Base-by-base conservation (phyloP, 2,888 invertebrate genomes). In the Ariolimax columbianus region DNA sequence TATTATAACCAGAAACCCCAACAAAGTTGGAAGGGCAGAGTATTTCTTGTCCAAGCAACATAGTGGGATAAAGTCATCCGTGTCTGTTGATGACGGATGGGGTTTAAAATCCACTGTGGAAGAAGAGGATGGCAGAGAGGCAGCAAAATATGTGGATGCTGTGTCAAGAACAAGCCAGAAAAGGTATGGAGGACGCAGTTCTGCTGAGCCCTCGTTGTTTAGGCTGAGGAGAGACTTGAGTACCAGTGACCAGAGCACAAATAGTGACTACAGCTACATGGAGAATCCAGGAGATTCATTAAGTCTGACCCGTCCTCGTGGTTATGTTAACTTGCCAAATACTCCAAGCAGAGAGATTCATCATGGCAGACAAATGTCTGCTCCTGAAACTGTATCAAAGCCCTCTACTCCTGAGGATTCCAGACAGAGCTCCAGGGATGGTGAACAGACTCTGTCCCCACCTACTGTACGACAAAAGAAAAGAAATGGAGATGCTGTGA, bases 401-500 rank as follows among this genome's bases (percentile, higher is more conserved):
- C 9, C 38, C 6, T 40, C 51, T 36, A 70, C 72, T 26, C n/a
- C 43, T 38, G 33, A 70, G 23, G 7, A 43, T 63, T 51, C 59
- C 9, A 72, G 63, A 11, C 36, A 43, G n/a, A 59, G 23, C 33
- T 77, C 77, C 4, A 43, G 33, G 40, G 70, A 78, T 14, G 36
- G 47, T 38, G 70, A 72, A 23, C 17, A 9, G 3, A 51, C 59
- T 33, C 19, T 79, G 77, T 88, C 77, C 82, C 88, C 83, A 82
- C 88, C 66, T 88, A 87, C 23, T 78, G 86, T 26, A 83, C 87
- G 36, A 87, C 89, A 70, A 88, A 88, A 89, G 19, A 85, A 89
- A 30, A 89, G 89, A 30, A 89, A 89, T 2, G 85, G 89, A 47
- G 89, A 89, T 87, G 84, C 68, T n/a, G 73, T 11, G 51, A 51